Evolutionary conservation across 1,140 invertebrate genomes (phyloP), one percentile per base, ranked within the genome.

Genomic region (Pissodes strobi): DNA sequence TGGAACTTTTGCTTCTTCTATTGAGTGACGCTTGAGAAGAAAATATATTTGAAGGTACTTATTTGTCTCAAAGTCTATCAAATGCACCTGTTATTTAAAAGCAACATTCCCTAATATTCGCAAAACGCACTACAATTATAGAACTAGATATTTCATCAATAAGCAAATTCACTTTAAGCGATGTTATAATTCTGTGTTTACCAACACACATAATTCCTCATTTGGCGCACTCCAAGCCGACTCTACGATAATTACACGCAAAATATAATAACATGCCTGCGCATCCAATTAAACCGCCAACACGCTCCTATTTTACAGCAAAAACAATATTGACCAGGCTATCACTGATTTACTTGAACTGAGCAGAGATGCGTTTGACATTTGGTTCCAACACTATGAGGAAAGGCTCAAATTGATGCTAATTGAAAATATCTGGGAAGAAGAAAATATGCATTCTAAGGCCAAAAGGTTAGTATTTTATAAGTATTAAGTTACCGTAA

Each of bases 261-360:
- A 49, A 21, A 57, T 25, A 45, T 45, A 57, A 43, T 45, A 17
- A 21, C 22, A 25, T 17, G 1, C 17, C 38, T 52, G 17, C n/a
- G 30, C 27, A 22, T 52, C 38, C 30, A 59, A 59, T 59, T 59
- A 59, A 27, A 21, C 38, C 25, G 22, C 48, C 19, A 61, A 18
- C 17, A 43, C 21, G 19, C 37, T 27, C 39, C 10, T 64, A 64
- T 64, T 55, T 64, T 64, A 0, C 61, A 64, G 61, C 30, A 39
- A 34, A 25, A 64, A 55, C 43, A 21, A 45, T 48, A 53, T 64
- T 49, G 61, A 49, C 39, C 61, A 48, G 12, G 34, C 43, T 12
- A 37, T 64, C 17, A 10, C 27, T 34, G 61, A 55, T 48, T 56
- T 64, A 27, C 27, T 64, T 12, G 25, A 64, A 23, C 25, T 64